These are phyloP conservation scores for Thecocarcelia acutangulata DNA, from an alignment of 2,888 invertebrate species.

Conservation along the genomic window DNA sequence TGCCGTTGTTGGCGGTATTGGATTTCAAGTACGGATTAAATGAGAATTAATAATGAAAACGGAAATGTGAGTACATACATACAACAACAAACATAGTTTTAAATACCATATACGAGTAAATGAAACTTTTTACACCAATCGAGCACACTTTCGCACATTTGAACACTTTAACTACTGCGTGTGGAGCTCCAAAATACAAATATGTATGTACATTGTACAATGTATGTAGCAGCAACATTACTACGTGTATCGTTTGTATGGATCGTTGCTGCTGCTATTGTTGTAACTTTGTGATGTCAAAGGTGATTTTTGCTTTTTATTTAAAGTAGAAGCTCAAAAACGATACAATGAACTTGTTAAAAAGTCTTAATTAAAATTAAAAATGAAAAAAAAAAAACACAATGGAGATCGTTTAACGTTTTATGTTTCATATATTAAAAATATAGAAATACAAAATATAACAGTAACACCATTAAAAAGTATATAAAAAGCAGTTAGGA, in stretches of 20 bases:
- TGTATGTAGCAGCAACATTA: constrained; percentile 21
- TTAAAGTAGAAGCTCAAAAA: constrained; percentile 1
- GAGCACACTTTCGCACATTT: constrained; percentile 17
- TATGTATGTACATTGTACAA: too few species aligned
- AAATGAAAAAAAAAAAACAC: not conserved
- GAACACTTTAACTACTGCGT: not conserved
- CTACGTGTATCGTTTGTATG: constrained; percentile 16
- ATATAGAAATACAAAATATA: not conserved
- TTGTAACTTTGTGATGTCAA: constrained; percentile 11
- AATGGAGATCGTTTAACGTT: constrained; percentile 18
- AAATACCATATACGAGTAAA: constrained; percentile 19
- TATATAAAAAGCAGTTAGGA: not conserved
- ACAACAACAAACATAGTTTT: constrained; percentile 9
- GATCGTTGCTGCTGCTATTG: constrained; percentile 7
- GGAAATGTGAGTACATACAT: constrained; percentile 17
- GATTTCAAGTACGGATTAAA: constrained; percentile 1
- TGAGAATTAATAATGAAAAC: constrained; percentile 33
- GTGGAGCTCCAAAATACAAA: too few species aligned
- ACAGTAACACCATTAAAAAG: not conserved
- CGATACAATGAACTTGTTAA: constrained; percentile 38
- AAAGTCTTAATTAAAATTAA: constrained; percentile 32
- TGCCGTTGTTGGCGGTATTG: constrained; percentile 4
- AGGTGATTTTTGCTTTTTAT: not conserved
- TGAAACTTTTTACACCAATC: constrained; percentile 26
- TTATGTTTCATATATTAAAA: not conserved